phyloP scores from a whole-genome alignment of 35 echinoderm and acorn worm species.

The Holothuria glaberrima region DNA sequence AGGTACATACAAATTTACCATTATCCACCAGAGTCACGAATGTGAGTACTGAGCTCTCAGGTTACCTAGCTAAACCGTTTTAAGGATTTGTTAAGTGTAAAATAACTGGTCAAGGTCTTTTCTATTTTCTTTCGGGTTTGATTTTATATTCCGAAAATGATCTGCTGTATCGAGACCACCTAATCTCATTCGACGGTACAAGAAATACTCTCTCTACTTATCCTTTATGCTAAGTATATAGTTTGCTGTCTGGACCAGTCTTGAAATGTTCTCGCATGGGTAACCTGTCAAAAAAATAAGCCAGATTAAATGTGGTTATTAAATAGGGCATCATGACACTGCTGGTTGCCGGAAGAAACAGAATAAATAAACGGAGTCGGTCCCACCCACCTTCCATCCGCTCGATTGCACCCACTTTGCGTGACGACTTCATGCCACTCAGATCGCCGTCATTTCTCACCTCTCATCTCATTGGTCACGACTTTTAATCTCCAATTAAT shows the following conservation, averaged over 20 bases:
- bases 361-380: neutral
- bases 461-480: constrained; percentile 54
- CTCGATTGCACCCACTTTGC: constrained; percentile 28
- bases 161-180: constrained; percentile 18
- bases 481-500: constrained; percentile 64
- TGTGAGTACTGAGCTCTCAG: too few species aligned
- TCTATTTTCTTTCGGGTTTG: neutral
- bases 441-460: constrained; percentile 19
- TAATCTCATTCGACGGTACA: neutral
- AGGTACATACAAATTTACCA: too few species aligned
- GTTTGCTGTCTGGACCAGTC: neutral
- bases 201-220: neutral
- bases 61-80: neutral
- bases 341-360: constrained; percentile 13
- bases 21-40: too few species aligned
- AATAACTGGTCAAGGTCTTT: neutral
- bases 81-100: neutral
- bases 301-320: constrained; percentile 34
- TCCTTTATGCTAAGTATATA: neutral
- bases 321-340: neutral
- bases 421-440: constrained; percentile 49
- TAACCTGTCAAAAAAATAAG: constrained; percentile 15
- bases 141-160: neutral
- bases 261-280: neutral
- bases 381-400: constrained; percentile 24